Evolutionary conservation across 2,888 invertebrate genomes (phyloP), one percentile per base, ranked within the genome.

Genomic region (Formica aserva): DNA sequence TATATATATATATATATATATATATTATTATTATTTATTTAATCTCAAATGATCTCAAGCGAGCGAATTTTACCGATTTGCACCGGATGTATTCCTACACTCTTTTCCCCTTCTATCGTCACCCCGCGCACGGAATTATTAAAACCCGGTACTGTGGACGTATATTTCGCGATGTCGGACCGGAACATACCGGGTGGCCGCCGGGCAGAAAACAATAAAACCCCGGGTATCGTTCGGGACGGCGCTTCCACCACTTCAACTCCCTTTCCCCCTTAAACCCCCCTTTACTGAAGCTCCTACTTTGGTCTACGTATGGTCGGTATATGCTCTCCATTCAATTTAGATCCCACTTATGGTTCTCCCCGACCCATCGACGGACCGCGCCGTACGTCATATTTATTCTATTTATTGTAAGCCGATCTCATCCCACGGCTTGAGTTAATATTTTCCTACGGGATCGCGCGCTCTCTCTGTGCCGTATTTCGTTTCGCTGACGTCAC

Each of bases 131-230:
- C 75, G 90, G 91, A 93, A 93, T 93, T 92, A 93, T 93, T 93
- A 93, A 93, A 93, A 93, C 90, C 88, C 89, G 85, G 87, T 85
- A 87, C 86, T 83, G 67, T 85, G 71, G 71, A 85, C 82, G 62
- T 83, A 82, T 82, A 81, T 84, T 55, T 63, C 48, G 75, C 57
- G 65, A 80, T 82, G 82, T 77, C 69, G 80, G n/a, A 38, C 77
- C 86, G 84, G 83, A 86, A 88, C 88, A 88, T 89, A 91, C 90
- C 89, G 91, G 90, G 88, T 92, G 88, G 91, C 91, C 88, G 90
- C 85, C 89, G 89, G 91, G 89, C 91, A 91, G 92, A 92, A 93
- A 93, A 93, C 92, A 93, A 94, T 93, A 93, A 93, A 93, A 90
- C 91, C 82, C 82, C 76, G 87, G 89, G 87, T 89, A 92, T 92